These are phyloP conservation scores for Acanthopagrus latus DNA, from an alignment of 2,797 vertebrate genomes.

Conservation along the genomic window DNA sequence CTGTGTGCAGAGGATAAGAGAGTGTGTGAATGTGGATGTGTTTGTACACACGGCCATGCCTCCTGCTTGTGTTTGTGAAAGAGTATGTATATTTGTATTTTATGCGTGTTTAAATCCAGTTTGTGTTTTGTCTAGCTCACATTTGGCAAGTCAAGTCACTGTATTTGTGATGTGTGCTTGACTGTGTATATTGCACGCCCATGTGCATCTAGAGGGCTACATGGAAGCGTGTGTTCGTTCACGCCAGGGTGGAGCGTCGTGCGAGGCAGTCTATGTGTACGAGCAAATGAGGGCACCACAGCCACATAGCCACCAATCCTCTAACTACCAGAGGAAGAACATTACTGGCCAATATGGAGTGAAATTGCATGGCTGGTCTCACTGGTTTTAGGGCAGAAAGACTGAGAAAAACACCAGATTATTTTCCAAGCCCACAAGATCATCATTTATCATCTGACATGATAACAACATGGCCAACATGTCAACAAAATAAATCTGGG, in stretches of 20 bases:
- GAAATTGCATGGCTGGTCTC: conserved; percentile 69
- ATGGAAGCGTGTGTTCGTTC: conserved; percentile 31
- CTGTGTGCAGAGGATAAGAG: conserved; percentile 68
- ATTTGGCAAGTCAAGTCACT: conserved; percentile 14
- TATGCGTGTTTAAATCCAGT: conserved; percentile 15
- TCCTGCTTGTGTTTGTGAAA: conserved; percentile 36
- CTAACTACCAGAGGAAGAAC: conserved; percentile 67
- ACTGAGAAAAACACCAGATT: conserved; percentile 69
- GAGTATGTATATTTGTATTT: conserved; percentile 24
- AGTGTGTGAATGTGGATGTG: conserved; percentile 51
- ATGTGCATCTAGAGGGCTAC: not conserved
- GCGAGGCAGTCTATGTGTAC: conserved; percentile 44
- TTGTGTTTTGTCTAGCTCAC: not conserved
- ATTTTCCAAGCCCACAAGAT: conserved; percentile 71
- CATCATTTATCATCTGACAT: conserved; percentile 74
- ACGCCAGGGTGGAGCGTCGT: conserved; percentile 50
- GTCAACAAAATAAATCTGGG: conserved; percentile 54
- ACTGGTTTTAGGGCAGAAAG: conserved; percentile 64
- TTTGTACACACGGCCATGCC: conserved; percentile 61
- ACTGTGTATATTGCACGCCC: not conserved
- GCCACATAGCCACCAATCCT: conserved; percentile 65
- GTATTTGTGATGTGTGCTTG: conserved; percentile 11
- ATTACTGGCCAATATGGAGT: conserved; percentile 61
- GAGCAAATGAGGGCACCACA: conserved; percentile 69
- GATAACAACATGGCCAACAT: conserved; percentile 69